Conservation (phyloP, 1,140 invertebrate genomes). For the Pseudobourletiella spinata region DNA sequence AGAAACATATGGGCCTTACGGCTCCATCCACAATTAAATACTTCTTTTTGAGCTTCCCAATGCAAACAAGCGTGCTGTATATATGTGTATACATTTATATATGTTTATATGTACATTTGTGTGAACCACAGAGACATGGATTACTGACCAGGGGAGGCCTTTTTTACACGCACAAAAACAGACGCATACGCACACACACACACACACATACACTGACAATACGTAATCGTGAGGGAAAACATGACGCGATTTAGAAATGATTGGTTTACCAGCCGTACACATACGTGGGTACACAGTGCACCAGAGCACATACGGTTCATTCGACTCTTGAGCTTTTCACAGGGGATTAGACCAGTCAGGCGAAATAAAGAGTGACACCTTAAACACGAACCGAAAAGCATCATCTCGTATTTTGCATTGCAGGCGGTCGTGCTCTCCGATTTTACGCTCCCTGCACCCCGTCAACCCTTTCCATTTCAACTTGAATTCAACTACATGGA, state of each 20-base stretch:
- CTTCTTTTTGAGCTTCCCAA: too few relatives aligned
- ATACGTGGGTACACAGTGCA: background rate
- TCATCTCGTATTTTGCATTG: constrained; percentile 14
- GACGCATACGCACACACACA: too few relatives aligned
- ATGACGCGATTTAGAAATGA: background rate
- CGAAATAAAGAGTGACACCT: constrained; percentile 32
- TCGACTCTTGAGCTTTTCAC: constrained; percentile 18
- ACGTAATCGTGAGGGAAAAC: too few relatives aligned
- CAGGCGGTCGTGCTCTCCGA: constrained; percentile 21
- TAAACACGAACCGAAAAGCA: constrained; percentile 11
- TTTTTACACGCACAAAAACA: too few relatives aligned
- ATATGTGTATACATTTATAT: too few relatives aligned
- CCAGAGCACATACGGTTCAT: background rate
- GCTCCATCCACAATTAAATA: too few relatives aligned
- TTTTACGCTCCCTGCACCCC: constrained; percentile 15
- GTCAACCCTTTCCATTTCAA: constrained; percentile 11
- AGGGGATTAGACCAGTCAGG: constrained; percentile 23
- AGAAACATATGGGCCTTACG: too few relatives aligned
- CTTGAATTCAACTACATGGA: background rate
- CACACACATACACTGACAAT: too few relatives aligned
- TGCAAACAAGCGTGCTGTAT: too few relatives aligned
- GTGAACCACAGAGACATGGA: too few relatives aligned
- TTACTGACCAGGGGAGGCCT: too few relatives aligned
- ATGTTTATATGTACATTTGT: too few relatives aligned
- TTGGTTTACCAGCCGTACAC: background rate